phyloP scores from a whole-genome alignment of 2,797 vertebrate species.

The Enoplosus armatus region DNA sequence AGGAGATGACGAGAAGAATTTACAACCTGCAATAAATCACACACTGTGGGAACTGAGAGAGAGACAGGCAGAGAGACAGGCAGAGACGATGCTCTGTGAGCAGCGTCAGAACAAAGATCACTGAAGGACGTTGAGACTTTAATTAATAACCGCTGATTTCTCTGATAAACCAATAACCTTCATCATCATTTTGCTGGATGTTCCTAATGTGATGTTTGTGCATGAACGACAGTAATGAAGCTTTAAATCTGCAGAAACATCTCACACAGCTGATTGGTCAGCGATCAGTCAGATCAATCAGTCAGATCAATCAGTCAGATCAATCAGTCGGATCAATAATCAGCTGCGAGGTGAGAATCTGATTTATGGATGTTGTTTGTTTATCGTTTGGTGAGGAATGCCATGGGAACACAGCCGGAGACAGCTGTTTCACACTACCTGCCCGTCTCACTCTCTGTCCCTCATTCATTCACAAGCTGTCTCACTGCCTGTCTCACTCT shows the following conservation, averaged over 20 bases:
- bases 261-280: not conserved
- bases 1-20: constrained; percentile 59
- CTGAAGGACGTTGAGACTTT: no score
- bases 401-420: constrained; percentile 21
- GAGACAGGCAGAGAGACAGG: no score
- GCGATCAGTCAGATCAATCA: not conserved
- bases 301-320: constrained; percentile 4
- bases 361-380: constrained; percentile 54
- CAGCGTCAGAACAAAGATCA: no score
- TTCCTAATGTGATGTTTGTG: no score
- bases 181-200: no score
- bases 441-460: not conserved
- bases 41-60: constrained; percentile 39
- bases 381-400: constrained; percentile 38
- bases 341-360: not conserved
- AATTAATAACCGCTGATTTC: no score
- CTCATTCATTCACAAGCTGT: not conserved
- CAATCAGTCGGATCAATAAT: not conserved
- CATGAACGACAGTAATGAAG: no score
- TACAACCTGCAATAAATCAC: constrained; percentile 54
- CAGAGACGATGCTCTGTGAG: no score
- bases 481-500: not conserved
- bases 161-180: no score
- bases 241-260: no score
- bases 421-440: constrained; percentile 38